phyloP scores from a whole-genome alignment of 30 jellyfish, hydroid and myxozoan genomes.

The Nemopilema nomurai region DNA sequence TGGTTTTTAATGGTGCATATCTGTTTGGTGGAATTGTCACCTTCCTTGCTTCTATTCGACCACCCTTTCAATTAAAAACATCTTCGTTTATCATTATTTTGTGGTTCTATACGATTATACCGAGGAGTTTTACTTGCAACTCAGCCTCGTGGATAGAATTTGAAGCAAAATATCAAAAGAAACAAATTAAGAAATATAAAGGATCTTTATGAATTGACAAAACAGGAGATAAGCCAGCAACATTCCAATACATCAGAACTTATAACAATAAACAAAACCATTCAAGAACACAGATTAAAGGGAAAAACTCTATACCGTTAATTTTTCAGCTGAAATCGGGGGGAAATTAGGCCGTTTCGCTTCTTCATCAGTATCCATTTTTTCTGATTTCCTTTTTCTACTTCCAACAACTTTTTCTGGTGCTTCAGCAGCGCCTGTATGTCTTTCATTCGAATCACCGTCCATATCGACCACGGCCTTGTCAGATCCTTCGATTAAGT shows the following conservation, averaged over 20 bases:
- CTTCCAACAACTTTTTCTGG: constrained; percentile 57
- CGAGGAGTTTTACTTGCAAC: too few species aligned
- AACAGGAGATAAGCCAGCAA: too few species aligned
- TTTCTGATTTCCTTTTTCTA: constrained; percentile 72
- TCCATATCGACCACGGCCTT: not conserved
- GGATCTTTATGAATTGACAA: not conserved
- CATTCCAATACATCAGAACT: too few species aligned
- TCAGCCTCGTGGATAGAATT: too few species aligned
- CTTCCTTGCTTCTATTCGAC: constrained; percentile 78
- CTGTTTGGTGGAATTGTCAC: constrained; percentile 95
- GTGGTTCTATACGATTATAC: too few species aligned
- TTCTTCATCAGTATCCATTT: constrained; percentile 85
- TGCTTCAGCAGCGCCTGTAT: constrained; percentile 88
- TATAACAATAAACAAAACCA: too few species aligned
- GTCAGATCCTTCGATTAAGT: constrained; percentile 8
- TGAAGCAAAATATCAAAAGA: too few species aligned
- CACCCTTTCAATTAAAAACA: constrained; percentile 49
- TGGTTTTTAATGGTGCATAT: constrained; percentile 80
- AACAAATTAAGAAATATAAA: too few species aligned
- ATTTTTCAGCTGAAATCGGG: constrained; percentile 79
- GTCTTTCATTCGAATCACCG: constrained; percentile 51
- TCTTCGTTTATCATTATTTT: not conserved
- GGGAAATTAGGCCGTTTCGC: constrained; percentile 91
- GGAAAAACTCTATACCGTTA: constrained; percentile 24
- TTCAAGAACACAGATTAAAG: too few species aligned